Evolutionary conservation across 2,797 vertebrate genomes (phyloP), one percentile per base, ranked within the genome.

Genomic region (Labroides dimidiatus): DNA sequence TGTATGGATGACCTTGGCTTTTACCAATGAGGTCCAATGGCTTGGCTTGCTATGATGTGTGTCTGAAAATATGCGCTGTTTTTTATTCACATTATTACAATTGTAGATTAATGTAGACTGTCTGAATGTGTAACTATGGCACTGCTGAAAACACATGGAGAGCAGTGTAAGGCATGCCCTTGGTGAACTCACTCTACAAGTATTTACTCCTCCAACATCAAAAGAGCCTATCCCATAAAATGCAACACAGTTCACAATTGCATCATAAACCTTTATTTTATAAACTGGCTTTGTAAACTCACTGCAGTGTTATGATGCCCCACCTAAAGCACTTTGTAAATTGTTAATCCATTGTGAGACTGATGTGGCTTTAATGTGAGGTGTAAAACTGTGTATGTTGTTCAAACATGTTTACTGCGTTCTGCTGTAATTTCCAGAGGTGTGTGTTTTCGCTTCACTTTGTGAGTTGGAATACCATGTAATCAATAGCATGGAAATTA

Each of bases 401-500:
- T 82, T 61, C 49, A 71, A 80, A 89, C 83, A 77, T 81, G 87
- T 91, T 91, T 85, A 84, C 67, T 75, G 50, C 55, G 24, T 75
- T 74, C 41, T 52, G 58, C 13, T 9, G 14, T 24, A 20, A 64
- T 60, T 59, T 81, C 45, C 78, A 71, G 23, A 79, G 76, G 69
- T 70, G 73, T 69, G 69, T 69, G 69, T 48, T 54, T 72, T 43
- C 42, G 15, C 50, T 23, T 37, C 27, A 9, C 66, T 9, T 23
- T 64, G 54, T 33, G 44, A 73, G 61, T 16, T 65, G 47, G 56
- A 81, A 84, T 86, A 80, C 62, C 72, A 61, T 41, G 52, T 55
- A 52, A 84, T 85, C 68, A 80, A 87, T 84, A 74, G 73, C 27
- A 55, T 82, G 89, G 78, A 92, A 92, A 90, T 80, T 72, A 89